Conservation (phyloP, 2,113 vertebrate genomes). For the Condylura cristata region DNA sequence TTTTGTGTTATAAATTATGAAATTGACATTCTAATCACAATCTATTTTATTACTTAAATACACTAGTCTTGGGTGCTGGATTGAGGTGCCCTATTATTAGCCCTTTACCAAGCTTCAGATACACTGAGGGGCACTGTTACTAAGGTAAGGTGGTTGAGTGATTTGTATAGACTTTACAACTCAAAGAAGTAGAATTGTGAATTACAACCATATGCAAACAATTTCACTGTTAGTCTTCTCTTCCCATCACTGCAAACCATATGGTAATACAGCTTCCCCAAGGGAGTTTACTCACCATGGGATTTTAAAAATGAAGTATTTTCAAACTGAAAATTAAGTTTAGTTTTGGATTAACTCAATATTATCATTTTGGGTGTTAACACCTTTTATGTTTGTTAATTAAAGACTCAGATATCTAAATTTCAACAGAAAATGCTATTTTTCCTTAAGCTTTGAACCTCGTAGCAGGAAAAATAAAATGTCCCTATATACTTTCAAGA, state of each 20-base stretch:
- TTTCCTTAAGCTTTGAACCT: neutral
- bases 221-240: conserved; percentile 55
- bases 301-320: conserved; percentile 71
- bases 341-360: conserved; percentile 62
- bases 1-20: neutral
- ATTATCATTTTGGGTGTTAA: neutral
- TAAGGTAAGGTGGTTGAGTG: neutral
- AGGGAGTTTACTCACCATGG: conserved; percentile 64
- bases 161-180: neutral
- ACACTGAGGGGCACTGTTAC: neutral
- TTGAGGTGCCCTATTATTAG: neutral
- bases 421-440: conserved; percentile 10
- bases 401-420: conserved; percentile 33
- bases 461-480: neutral
- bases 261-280: conserved; percentile 55
- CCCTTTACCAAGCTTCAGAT: neutral
- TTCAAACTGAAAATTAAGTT: conserved; percentile 68
- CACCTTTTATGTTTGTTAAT: neutral
- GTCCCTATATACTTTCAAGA: conserved; percentile 2
- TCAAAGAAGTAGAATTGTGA: conserved; percentile 46
- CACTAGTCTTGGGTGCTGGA: neutral
- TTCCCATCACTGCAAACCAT: conserved; percentile 69
- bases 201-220: conserved; percentile 68
- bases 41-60: neutral
- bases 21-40: neutral